Percentiles rank a stretch among this genome's conserved stretches.
These are phyloP conservation scores for Rallus limicola DNA, from an alignment of 2,113 vertebrate genomes.

Conservation along the genomic window DNA sequence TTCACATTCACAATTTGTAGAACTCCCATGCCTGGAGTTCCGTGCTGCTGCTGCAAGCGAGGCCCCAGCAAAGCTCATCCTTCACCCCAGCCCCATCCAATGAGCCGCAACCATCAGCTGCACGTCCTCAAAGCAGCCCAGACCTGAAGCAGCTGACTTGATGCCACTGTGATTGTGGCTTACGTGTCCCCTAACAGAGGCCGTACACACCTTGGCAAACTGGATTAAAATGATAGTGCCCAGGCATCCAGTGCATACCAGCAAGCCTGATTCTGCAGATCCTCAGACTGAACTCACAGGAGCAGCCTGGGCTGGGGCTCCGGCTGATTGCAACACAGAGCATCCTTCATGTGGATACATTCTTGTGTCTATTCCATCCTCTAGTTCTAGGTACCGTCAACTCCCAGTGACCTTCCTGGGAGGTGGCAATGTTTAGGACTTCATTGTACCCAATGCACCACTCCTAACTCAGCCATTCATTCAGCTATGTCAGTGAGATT, in stretches of 20 bases:
- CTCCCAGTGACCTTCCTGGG: background rate
- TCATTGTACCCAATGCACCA: background rate
- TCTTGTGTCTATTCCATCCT: fast-evolving
- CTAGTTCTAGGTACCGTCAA: background rate
- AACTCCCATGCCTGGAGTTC: constrained; percentile 9
- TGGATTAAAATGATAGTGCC: background rate
- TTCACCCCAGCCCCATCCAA: background rate
- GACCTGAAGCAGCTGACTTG: background rate
- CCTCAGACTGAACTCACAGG: background rate
- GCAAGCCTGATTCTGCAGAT: background rate
- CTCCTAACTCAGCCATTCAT: background rate
- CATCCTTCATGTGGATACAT: fast-evolving
- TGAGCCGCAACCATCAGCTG: background rate
- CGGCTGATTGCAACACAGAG: background rate
- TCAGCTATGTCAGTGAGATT: background rate
- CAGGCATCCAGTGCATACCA: background rate
- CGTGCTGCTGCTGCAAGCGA: background rate
- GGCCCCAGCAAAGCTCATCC: background rate
- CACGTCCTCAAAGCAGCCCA: background rate
- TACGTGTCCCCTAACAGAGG: background rate
- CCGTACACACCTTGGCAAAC: background rate
- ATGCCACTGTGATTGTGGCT: background rate
- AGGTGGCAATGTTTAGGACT: background rate
- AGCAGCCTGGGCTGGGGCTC: background rate
- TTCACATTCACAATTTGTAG: background rate